Conservation (phyloP, 2,113 vertebrate species). For the Plestiodon gilberti region DNA sequence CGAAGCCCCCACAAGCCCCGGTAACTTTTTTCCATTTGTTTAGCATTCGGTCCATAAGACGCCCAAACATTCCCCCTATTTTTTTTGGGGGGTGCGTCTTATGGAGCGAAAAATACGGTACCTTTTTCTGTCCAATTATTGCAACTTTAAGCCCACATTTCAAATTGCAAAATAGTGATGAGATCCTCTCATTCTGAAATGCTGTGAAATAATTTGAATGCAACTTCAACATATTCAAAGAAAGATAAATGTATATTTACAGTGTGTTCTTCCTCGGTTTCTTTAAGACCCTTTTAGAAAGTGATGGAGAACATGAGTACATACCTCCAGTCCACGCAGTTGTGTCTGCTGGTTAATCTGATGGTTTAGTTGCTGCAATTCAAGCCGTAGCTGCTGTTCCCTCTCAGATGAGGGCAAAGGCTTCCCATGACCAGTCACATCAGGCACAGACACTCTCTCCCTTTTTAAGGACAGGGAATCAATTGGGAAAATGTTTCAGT, state of each 20-base stretch:
- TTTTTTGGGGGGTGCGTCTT: too few relatives aligned
- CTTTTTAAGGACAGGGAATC: conserved; percentile 65
- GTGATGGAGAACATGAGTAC: not conserved
- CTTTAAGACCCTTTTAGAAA: conserved; percentile 1
- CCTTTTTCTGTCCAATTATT: not conserved
- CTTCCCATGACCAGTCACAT: conserved; percentile 78
- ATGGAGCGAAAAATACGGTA: too few relatives aligned
- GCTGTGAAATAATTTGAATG: not conserved
- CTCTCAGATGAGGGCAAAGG: conserved; percentile 84
- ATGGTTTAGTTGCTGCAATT: conserved; percentile 96
- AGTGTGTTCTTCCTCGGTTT: not conserved
- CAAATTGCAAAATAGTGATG: conserved; percentile 3
- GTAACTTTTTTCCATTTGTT: too few relatives aligned
- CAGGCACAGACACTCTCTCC: conserved; percentile 76
- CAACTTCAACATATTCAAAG: not conserved
- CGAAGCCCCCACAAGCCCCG: too few relatives aligned
- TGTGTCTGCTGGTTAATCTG: conserved; percentile 98
- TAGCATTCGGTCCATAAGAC: too few relatives aligned
- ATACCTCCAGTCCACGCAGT: conserved; percentile 89
- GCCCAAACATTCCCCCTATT: too few relatives aligned
- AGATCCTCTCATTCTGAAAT: not conserved
- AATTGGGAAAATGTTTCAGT: not conserved
- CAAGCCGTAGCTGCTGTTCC: conserved; percentile 94
- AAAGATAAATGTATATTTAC: not conserved
- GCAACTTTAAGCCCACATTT: not conserved